Percentiles rank a stretch among this genome's conserved stretches.
phyloP scores from a whole-genome alignment of 2,888 invertebrate species.

The Drosophila meridiana region DNA sequence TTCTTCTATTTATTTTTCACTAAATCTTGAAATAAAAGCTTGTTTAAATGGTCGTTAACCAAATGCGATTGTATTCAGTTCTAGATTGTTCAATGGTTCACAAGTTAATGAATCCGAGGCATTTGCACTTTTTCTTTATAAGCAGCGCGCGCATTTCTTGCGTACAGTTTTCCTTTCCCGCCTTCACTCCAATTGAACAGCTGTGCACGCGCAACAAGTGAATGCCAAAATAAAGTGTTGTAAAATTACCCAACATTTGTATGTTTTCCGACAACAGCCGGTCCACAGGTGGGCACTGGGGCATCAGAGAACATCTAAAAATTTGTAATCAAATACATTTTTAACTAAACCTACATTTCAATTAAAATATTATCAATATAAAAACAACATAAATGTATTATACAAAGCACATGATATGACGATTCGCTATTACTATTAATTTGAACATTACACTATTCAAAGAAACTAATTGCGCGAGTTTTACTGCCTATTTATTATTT shows the following conservation, averaged over 20 bases:
- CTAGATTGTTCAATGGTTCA: slow-evolving; percentile 16
- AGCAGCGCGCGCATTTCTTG: slow-evolving; percentile 47
- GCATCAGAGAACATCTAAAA: not conserved
- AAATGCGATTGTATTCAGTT: not conserved
- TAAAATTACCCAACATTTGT: not conserved
- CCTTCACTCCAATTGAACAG: slow-evolving; percentile 41
- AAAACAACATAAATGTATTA: not conserved
- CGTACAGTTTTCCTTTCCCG: slow-evolving; percentile 56
- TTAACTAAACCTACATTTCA: not conserved
- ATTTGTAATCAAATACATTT: too few species aligned
- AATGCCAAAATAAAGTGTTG: slow-evolving; percentile 39
- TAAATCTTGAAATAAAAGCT: slow-evolving; percentile 16
- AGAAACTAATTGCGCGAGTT: too few species aligned
- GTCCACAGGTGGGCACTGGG: not conserved
- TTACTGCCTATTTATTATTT: too few species aligned
- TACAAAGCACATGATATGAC: too few species aligned
- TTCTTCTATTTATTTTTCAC: slow-evolving; percentile 17
- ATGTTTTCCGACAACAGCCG: not conserved
- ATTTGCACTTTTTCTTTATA: slow-evolving; percentile 39
- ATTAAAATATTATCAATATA: not conserved
- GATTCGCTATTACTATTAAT: too few species aligned
- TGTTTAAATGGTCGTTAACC: not conserved
- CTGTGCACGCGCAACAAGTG: slow-evolving; percentile 39
- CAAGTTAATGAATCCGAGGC: slow-evolving; percentile 39
- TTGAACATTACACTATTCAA: too few species aligned